phyloP scores from a whole-genome alignment of 2,113 vertebrate genomes.

The Eulemur macaco region DNA sequence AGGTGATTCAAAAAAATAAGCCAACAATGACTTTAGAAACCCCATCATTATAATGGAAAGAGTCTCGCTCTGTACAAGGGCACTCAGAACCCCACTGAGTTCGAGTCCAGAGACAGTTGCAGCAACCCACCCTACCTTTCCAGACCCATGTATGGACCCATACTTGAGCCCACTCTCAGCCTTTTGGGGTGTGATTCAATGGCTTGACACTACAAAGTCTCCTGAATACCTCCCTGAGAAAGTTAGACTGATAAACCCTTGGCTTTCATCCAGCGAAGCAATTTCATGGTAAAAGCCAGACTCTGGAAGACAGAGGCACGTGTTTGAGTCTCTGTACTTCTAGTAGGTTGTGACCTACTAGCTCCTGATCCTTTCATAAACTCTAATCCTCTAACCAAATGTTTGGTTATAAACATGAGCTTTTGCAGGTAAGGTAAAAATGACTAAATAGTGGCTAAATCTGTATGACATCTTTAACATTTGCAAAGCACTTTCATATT shows the following conservation, averaged over 20 bases:
- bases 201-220: not conserved
- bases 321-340: not conserved
- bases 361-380: not conserved
- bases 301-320: not conserved
- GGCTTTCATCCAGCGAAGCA: not conserved
- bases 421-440: not conserved
- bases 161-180: not conserved
- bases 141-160: not conserved
- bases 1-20: not conserved
- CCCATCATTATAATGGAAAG: not conserved
- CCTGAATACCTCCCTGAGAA: not conserved
- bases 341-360: not conserved
- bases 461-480: not conserved
- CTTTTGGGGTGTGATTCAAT: not conserved
- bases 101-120: not conserved
- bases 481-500: not conserved
- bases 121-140: too few relatives aligned
- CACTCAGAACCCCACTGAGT: not conserved
- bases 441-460: not conserved
- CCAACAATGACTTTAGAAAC: not conserved
- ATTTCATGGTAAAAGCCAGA: not conserved
- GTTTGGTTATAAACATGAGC: not conserved
- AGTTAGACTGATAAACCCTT: not conserved
- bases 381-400: not conserved
- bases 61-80: not conserved